phyloP scores from a whole-genome alignment of 2,888 invertebrate species.

The Dendrolimus pini region DNA sequence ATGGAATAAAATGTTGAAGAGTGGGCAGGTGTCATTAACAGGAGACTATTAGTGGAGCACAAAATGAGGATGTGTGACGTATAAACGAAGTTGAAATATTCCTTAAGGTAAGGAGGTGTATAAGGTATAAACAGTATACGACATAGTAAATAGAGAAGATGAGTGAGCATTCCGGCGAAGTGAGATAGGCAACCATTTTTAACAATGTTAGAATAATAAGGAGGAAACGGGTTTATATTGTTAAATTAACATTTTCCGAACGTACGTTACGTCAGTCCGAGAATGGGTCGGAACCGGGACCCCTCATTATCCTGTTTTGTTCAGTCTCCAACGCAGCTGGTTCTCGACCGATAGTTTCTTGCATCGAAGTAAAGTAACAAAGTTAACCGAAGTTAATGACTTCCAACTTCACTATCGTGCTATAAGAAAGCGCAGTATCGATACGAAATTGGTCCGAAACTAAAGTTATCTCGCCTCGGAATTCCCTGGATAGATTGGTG shows the following conservation, averaged over 20 bases:
- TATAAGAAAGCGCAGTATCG: conserved; percentile 21
- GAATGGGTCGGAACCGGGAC: conserved; percentile 8
- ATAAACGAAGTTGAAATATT: no score
- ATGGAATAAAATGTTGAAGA: no score
- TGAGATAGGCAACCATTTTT: no score
- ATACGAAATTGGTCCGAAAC: conserved; percentile 41
- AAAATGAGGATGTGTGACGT: no score
- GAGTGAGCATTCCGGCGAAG: no score
- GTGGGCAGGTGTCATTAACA: no score
- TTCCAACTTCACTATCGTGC: conserved; percentile 33
- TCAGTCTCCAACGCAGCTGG: conserved; percentile 41
- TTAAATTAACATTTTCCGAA: conserved; percentile 3
- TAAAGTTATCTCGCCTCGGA: conserved; percentile 37
- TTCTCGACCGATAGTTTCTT: conserved; percentile 17
- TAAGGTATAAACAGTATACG: no score
- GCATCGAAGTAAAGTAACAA: conserved; percentile 36
- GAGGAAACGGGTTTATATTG: neutral
- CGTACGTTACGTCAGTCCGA: conserved; percentile 1
- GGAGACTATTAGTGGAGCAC: no score
- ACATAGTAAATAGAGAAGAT: no score
- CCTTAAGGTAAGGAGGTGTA: no score
- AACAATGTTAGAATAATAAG: no score
- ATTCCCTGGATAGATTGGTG: conserved; percentile 33
- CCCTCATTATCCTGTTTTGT: conserved; percentile 42
- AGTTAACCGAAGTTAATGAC: conserved; percentile 54